Evolutionary conservation across 2,797 vertebrate species (phyloP).

Genomic region (Chelon labrosus): DNA sequence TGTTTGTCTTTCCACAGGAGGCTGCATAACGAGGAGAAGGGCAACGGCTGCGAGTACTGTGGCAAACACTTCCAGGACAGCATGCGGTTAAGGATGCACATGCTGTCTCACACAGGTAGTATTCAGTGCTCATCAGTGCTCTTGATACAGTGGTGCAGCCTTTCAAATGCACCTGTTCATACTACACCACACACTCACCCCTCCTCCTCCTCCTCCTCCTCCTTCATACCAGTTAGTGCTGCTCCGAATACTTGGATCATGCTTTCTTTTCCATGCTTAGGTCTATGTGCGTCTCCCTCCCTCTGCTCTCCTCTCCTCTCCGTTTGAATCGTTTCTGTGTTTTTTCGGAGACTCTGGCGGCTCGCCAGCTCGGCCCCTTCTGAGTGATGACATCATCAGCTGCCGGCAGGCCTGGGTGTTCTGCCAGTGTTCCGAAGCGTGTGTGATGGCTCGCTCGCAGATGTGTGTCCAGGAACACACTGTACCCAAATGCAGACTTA

Average conservation of each 20-base stretch:
- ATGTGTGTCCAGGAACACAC: slow-evolving; percentile 99
- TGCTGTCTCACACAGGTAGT: slow-evolving; percentile 98
- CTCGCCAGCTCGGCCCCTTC: slow-evolving; percentile 89
- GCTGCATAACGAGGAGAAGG: slow-evolving; percentile 96
- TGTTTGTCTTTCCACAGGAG: slow-evolving; percentile 87
- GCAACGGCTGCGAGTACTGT: slow-evolving; percentile 96
- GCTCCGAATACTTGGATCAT: slow-evolving; percentile 70
- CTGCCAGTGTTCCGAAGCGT: slow-evolving; percentile 99
- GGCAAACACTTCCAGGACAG: slow-evolving; percentile 97
- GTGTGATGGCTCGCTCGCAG: slow-evolving; percentile 99
- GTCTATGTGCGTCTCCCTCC: slow-evolving; percentile 61
- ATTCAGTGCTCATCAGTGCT: slow-evolving; percentile 59
- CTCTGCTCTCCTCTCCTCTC: slow-evolving; percentile 53
- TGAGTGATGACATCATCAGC: slow-evolving; percentile 98
- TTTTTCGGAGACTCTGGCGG: slow-evolving; percentile 81
- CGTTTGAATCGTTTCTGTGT: slow-evolving; percentile 75
- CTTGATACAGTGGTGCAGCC: slow-evolving; percentile 62
- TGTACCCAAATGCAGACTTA: slow-evolving; percentile 99
- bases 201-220: neutral
- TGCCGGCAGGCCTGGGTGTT: slow-evolving; percentile 99
- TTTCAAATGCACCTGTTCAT: slow-evolving; percentile 78
- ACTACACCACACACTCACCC: slow-evolving; percentile 13
- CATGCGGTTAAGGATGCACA: slow-evolving; percentile 98
- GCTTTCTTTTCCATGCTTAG: slow-evolving; percentile 65
- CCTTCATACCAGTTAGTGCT: slow-evolving; percentile 48